Base-by-base conservation (phyloP, 2,113 vertebrate species). In the Serinus canaria region DNA sequence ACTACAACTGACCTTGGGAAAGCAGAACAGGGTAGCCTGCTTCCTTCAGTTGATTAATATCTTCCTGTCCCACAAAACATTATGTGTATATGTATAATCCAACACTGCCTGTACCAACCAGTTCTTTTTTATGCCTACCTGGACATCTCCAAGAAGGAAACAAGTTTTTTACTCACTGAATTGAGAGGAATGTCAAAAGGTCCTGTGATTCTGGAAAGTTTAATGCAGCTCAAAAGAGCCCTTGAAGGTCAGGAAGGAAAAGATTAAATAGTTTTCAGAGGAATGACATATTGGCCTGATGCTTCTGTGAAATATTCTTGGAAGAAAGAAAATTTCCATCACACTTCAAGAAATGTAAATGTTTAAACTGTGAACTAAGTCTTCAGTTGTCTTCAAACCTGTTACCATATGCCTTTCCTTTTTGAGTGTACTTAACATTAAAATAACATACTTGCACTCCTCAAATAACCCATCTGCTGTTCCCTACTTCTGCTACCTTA, bases 341-440 rank as follows among this genome's bases (percentile, higher is more conserved):
- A 94, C 90, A 95, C 94, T 97, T 97, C 90, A 96, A 96, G 80
- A 96, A 97, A 97, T 89, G 92, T 94, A 97, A 97, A 96, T 92
- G 96, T 96, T 95, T 96, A 79, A 97, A 95, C 97, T 97, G 96
- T 92, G 95, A 97, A 95, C 92, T 84, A 92, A 96, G 95, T 80
- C 94, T 92, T 95, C 33, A 86, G 84, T 91, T 92, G 94, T 91
- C 96, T 97, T 96, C 96, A 97, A 96, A 94, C 92, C 89, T 92
- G 95, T 81, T 85, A 97, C 96, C 97, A 92, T 95, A 92, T 91
- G 96, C 89, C 94, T 95, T 81, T 96, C 95, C 81, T 96, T 97
- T 97, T n/a, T 95, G 75, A 97, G 97, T 82, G 90, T 74, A 62
- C 46, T 86, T 95, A 95, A 90, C 96, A 94, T 96, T 96, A 96